These are phyloP conservation scores for Hydrophis major DNA, from an alignment of 2,797 vertebrate genomes.

Conservation along the genomic window DNA sequence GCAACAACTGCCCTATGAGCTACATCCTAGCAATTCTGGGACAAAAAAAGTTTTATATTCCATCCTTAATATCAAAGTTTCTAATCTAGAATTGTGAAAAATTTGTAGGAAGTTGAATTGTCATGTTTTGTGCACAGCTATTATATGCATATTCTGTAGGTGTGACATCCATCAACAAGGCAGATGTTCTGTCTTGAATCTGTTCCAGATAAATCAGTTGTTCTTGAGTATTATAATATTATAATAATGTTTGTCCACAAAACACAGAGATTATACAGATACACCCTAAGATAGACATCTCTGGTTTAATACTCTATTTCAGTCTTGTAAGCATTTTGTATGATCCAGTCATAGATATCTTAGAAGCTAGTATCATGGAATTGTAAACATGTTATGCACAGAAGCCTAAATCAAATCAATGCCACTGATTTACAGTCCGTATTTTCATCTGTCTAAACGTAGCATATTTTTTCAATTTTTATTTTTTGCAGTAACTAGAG, in stretches of 20 bases:
- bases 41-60: background rate
- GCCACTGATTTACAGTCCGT: background rate
- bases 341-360: background rate
- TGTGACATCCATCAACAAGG: background rate
- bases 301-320: background rate
- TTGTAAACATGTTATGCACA: background rate
- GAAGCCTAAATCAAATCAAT: background rate
- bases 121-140: background rate
- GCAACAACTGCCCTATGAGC: background rate
- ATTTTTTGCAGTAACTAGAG: background rate
- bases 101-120: background rate
- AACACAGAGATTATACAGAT: background rate
- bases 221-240: background rate
- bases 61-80: background rate
- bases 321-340: background rate
- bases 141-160: background rate
- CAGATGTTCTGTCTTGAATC: background rate
- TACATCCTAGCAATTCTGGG: background rate
- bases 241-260: background rate
- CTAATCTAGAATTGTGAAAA: background rate
- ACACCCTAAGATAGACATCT: background rate
- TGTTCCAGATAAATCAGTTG: background rate
- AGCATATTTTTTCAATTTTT: background rate
- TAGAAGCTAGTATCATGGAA: background rate
- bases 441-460: background rate